A percentile compares a stretch with the other conserved stretches of the same genome.
Conservation (phyloP, 2,113 vertebrate species). For the Perca schrenkii region DNA sequence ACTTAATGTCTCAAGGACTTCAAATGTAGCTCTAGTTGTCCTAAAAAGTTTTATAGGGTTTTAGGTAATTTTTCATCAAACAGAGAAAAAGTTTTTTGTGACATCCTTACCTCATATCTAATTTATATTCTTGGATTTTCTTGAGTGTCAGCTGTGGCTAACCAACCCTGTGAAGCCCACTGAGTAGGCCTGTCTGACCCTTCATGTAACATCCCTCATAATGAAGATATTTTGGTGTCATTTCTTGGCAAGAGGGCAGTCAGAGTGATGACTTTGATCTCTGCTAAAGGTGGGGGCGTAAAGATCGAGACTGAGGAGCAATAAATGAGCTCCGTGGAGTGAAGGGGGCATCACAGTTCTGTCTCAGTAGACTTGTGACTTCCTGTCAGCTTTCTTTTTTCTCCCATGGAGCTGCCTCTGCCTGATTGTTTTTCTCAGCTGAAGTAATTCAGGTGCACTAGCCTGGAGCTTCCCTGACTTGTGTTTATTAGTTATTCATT, state of each 20-base stretch:
- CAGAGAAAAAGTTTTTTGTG: conserved; percentile 2
- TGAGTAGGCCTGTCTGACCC: conserved; percentile 57
- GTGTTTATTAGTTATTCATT: conserved; percentile 82
- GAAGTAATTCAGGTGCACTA: conserved; percentile 76
- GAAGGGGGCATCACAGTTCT: conserved; percentile 63
- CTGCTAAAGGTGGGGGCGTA: conserved; percentile 63
- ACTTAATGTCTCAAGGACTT: conserved; percentile 45
- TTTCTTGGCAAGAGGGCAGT: conserved; percentile 43
- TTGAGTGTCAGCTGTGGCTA: conserved; percentile 69
- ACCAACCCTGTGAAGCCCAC: conserved; percentile 59
- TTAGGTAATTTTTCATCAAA: conserved; percentile 31
- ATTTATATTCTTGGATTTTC: conserved; percentile 64
- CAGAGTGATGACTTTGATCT: conserved; percentile 67
- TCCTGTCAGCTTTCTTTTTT: conserved; percentile 44
- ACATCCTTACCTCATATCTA: conserved; percentile 41
- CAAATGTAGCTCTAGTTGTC: not conserved
- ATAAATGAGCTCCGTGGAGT: conserved; percentile 61
- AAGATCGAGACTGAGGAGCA: conserved; percentile 45
- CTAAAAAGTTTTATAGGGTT: conserved; percentile 26
- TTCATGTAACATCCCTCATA: conserved; percentile 55
- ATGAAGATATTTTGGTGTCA: conserved; percentile 67
- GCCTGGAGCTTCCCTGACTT: conserved; percentile 73
- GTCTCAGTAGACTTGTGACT: conserved; percentile 70
- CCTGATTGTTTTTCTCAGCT: conserved; percentile 74
- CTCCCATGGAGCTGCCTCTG: conserved; percentile 17